phyloP scores from a whole-genome alignment of 2,113 vertebrate species.

The Plecturocebus donacophilus region DNA sequence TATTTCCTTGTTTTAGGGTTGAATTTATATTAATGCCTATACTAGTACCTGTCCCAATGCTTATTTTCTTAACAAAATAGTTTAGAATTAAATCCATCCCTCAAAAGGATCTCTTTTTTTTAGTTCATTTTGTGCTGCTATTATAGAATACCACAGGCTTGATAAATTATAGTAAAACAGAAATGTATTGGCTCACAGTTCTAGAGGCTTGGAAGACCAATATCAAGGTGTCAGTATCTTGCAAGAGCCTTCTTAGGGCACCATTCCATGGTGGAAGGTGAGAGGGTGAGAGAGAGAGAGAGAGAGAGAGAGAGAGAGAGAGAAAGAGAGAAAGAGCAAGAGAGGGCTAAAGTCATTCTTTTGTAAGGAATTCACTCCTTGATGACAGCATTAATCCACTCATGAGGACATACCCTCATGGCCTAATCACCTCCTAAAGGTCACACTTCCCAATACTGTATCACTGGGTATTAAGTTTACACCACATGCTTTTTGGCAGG shows the following conservation, averaged over 20 bases:
- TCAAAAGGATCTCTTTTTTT: neutral
- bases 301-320: too few relatives aligned
- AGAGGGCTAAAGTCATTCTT: neutral
- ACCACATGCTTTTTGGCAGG: neutral
- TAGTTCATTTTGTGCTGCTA: neutral
- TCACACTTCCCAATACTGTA: neutral
- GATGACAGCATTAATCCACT: neutral
- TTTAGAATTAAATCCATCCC: neutral
- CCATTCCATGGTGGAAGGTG: neutral
- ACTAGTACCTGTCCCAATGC: neutral
- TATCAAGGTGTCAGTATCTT: neutral
- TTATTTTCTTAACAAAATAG: neutral
- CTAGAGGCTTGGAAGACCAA: neutral
- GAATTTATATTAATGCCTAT: neutral
- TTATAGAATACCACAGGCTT: neutral
- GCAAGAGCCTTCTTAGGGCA: neutral
- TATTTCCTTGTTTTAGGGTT: neutral
- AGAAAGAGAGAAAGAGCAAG: neutral
- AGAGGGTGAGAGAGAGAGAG: neutral
- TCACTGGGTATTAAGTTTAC: neutral
- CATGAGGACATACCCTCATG: neutral
- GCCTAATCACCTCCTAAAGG: neutral
- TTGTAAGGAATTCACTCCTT: neutral
- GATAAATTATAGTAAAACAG: neutral
- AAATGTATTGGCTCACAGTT: neutral